Base-by-base conservation (phyloP, 2,113 vertebrate species). In the Hippocampus barbouri region DNA sequence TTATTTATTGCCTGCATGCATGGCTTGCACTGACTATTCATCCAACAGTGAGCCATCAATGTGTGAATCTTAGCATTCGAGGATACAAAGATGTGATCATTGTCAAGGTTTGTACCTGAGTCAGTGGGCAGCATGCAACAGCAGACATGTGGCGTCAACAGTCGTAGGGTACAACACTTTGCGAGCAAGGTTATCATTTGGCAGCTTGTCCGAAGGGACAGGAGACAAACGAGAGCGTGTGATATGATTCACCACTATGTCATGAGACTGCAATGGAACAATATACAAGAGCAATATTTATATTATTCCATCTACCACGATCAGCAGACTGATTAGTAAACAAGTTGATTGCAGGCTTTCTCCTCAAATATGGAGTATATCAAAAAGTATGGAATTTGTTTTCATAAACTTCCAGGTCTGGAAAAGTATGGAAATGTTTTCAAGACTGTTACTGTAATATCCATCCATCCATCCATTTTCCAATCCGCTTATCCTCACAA, bases 241-340 rank as follows among this genome's bases (percentile, higher is more conserved):
- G 73, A 7, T 15, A 76, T 81, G 84, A 89, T 81, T 86, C 83
- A 84, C 71, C 73, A 66, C 73, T 68, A 69, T 84, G 77, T 71
- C 76, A 84, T 65, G 12, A 5, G 75, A 76, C 77, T 77, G 68
- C 72, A 82, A 80, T 84, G 78, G 69, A 78, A 79, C 67, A 38
- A 83, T 41, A 76, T 51, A 79, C 74, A 68, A 79, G 43, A 73
- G 59, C 62, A 66, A 68, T 47, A 62, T 70, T 77, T 80, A 12
- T 45, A 45, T 14, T 49, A 49, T 4, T 49, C 12, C 12, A 4
- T 16, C 14, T 4, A 47, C 4, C 45, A 4, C 1, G 3, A 45
- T 45, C 47, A 15, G 12, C 16, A 49, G 47, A 49, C 16, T 49
- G 14, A 18, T 49, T 18, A 18, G 47, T 49, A 18, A 49, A 49